phyloP scores from a whole-genome alignment of 2,888 invertebrate species.

The Eueremaeus valkanovi region DNA sequence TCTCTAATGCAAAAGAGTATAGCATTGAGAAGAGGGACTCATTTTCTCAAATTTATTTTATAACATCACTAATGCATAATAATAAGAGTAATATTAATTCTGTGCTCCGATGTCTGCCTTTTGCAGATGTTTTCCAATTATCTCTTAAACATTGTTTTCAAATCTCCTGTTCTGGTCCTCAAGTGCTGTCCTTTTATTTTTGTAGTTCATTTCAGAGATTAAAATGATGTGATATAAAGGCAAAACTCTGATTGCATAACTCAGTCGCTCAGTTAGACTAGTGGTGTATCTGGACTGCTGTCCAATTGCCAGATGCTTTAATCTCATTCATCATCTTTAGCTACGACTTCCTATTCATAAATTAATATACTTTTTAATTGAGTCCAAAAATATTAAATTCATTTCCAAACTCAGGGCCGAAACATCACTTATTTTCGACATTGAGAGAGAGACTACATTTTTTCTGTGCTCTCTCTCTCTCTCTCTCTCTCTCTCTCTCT shows the following conservation, averaged over 20 bases:
- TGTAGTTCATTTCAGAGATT: neutral
- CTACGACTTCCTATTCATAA: slow-evolving; percentile 13
- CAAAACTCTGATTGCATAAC: slow-evolving; percentile 7
- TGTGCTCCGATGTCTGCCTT: neutral
- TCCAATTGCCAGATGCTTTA: slow-evolving; percentile 14
- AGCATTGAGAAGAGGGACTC: neutral
- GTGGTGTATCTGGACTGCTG: too few species aligned
- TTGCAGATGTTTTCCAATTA: slow-evolving; percentile 1
- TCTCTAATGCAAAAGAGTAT: too few species aligned
- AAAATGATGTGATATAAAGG: neutral
- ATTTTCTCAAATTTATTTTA: neutral
- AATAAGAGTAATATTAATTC: too few species aligned
- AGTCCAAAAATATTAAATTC: neutral
- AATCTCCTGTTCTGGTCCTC: neutral
- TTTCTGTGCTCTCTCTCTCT: too few species aligned
- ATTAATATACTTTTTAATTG: slow-evolving; percentile 20
- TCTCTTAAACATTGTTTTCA: neutral
- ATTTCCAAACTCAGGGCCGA: slow-evolving; percentile 14
- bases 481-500: too few species aligned
- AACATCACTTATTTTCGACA: slow-evolving; percentile 2
- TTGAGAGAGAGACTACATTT: neutral
- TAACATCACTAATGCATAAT: too few species aligned
- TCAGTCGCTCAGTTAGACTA: neutral
- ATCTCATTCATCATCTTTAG: slow-evolving; percentile 24
- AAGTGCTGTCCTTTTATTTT: neutral